Conservation (phyloP, 1,140 invertebrate genomes). For the Thaumatotibia leucotreta region DNA sequence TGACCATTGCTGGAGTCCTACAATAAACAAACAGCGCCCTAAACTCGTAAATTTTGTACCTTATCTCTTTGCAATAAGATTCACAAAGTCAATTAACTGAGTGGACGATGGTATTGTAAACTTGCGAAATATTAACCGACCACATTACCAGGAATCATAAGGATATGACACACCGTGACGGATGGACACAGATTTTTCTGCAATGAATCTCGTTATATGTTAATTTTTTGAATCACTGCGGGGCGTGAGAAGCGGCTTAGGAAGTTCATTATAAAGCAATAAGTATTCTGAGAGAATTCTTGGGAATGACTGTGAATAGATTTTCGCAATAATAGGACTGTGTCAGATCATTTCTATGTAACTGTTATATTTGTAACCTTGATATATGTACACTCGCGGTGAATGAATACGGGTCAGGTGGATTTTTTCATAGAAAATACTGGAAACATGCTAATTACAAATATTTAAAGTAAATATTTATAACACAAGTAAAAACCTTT, state of each 20-base stretch:
- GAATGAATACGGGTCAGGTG: no score
- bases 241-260: conserved; percentile 29
- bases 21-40: no score
- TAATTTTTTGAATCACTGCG: conserved; percentile 52
- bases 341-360: neutral
- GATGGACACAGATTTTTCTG: conserved; percentile 50
- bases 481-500: no score
- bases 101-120: neutral
- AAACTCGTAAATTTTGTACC: no score
- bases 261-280: conserved; percentile 20
- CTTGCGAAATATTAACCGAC: neutral
- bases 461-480: no score
- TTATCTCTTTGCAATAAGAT: no score
- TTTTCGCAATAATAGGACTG: neutral
- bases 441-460: no score
- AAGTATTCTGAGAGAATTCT: conserved; percentile 5
- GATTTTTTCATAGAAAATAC: neutral
- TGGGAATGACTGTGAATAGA: neutral
- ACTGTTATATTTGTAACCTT: neutral
- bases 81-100: no score
- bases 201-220: conserved; percentile 49
- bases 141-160: conserved; percentile 25
- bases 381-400: no score
- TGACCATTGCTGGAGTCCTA: no score
- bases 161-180: conserved; percentile 41